A percentile compares a stretch with the other conserved stretches of the same genome.
Evolutionary conservation across 2,888 invertebrate genomes (phyloP).

Genomic region (Amphipoea oculea): DNA sequence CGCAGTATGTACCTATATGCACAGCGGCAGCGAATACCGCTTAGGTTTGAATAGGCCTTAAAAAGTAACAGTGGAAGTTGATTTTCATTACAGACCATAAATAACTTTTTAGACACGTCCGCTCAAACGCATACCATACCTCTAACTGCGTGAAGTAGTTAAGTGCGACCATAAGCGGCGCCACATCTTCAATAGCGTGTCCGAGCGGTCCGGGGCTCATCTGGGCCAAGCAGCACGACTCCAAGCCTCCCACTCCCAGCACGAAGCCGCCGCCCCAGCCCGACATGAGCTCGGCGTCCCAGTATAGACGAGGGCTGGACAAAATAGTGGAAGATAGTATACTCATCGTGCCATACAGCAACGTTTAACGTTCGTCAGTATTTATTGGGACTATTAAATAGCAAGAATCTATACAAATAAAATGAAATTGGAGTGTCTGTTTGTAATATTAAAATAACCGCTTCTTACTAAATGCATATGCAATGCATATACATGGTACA

Average conservation of each 20-base stretch:
- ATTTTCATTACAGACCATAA: neutral
- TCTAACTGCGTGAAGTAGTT: slow-evolving; percentile 97
- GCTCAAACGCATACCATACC: slow-evolving; percentile 89
- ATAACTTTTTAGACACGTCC: neutral
- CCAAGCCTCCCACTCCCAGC: slow-evolving; percentile 95
- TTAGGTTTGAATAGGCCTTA: too few relatives aligned
- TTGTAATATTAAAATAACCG: too few relatives aligned
- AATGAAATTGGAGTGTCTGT: too few relatives aligned
- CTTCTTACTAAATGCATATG: too few relatives aligned
- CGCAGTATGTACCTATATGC: too few relatives aligned
- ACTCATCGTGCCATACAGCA: too few relatives aligned
- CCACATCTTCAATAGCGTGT: slow-evolving; percentile 91
- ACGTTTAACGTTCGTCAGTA: too few relatives aligned
- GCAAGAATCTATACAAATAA: too few relatives aligned
- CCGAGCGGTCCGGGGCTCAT: slow-evolving; percentile 92
- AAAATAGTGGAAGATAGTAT: neutral
- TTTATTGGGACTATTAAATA: too few relatives aligned
- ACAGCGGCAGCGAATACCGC: too few relatives aligned
- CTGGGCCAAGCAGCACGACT: slow-evolving; percentile 94
- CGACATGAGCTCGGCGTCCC: slow-evolving; percentile 81
- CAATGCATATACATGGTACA: too few relatives aligned
- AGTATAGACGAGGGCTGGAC: slow-evolving; percentile 79
- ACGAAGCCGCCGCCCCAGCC: slow-evolving; percentile 91
- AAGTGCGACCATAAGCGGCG: slow-evolving; percentile 94
- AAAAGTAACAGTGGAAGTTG: neutral